These are phyloP conservation scores for Sebastes matsubarae DNA, from an alignment of 2,797 vertebrate genomes.

Conservation along the genomic window DNA sequence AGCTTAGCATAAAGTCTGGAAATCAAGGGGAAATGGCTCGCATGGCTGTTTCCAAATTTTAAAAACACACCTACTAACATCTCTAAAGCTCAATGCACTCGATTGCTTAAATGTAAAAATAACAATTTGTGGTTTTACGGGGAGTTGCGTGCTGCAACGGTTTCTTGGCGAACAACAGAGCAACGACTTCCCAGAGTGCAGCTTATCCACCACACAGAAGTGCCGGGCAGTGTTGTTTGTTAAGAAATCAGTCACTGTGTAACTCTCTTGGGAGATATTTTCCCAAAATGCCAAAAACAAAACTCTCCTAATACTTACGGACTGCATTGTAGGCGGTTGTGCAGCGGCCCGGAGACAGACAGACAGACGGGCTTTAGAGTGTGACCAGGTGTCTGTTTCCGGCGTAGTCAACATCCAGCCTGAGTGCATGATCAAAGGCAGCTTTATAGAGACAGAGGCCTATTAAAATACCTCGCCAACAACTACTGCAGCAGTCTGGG, in stretches of 20 bases:
- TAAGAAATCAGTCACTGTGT: background rate
- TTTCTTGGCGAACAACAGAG: background rate
- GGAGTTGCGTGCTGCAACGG: background rate
- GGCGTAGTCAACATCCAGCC: constrained; percentile 54
- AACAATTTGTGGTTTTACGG: background rate
- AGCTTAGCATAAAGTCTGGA: background rate
- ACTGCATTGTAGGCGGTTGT: background rate
- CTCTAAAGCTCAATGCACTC: background rate
- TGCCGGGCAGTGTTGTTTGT: background rate
- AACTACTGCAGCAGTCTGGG: constrained; percentile 76
- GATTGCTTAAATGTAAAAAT: background rate
- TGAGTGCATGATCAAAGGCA: constrained; percentile 76
- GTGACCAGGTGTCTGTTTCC: constrained; percentile 76
- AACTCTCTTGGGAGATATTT: background rate
- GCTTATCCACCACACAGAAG: background rate
- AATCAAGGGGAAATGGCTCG: background rate
- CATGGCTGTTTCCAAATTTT: background rate
- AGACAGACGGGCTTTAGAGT: constrained; percentile 51
- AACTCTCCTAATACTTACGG: constrained; percentile 2
- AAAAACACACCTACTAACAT: background rate
- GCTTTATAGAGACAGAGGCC: constrained; percentile 76
- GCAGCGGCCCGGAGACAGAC: constrained; percentile 9
- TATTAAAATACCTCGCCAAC: constrained; percentile 81
- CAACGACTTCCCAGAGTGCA: background rate
- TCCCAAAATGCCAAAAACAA: background rate